Conservation (phyloP, 1,140 invertebrate genomes). For the Sweltsa coloradensis region DNA sequence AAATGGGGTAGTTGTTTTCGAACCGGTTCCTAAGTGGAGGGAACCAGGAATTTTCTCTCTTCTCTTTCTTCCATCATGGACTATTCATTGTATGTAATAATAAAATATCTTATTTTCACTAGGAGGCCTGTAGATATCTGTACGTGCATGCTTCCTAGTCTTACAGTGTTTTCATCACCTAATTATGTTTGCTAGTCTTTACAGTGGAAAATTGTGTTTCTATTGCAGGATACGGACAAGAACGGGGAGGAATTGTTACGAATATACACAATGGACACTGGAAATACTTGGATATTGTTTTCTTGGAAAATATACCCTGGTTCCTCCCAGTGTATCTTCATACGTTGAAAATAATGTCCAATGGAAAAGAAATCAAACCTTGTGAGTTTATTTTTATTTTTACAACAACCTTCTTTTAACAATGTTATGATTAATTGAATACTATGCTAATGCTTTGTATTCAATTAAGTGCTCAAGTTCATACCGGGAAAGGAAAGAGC, state of each 20-base stretch:
- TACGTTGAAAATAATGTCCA: constrained; percentile 58
- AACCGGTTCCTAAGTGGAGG: too few relatives aligned
- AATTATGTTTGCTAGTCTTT: background rate
- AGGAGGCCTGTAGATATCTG: too few relatives aligned
- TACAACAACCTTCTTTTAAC: background rate
- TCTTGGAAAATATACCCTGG: constrained; percentile 83
- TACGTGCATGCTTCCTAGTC: too few relatives aligned
- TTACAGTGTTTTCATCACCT: background rate
- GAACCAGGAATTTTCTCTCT: too few relatives aligned
- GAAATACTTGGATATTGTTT: constrained; percentile 49
- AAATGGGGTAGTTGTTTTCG: too few relatives aligned
- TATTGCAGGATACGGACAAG: constrained; percentile 54
- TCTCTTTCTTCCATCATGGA: too few relatives aligned
- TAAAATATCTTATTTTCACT: too few relatives aligned
- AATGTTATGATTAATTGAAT: background rate
- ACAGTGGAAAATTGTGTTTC: constrained; percentile 11
- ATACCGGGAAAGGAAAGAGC: constrained; percentile 72
- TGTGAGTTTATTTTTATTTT: constrained; percentile 29
- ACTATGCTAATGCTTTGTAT: background rate
- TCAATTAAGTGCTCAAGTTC: constrained; percentile 31
- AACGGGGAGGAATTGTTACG: constrained; percentile 73
- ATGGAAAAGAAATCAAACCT: constrained; percentile 42
- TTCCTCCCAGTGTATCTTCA: constrained; percentile 87
- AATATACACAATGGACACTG: constrained; percentile 68
- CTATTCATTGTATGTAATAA: too few relatives aligned